These are phyloP conservation scores for Cepaea hortensis DNA, from an alignment of 2,888 invertebrate genomes.

Conservation along the genomic window DNA sequence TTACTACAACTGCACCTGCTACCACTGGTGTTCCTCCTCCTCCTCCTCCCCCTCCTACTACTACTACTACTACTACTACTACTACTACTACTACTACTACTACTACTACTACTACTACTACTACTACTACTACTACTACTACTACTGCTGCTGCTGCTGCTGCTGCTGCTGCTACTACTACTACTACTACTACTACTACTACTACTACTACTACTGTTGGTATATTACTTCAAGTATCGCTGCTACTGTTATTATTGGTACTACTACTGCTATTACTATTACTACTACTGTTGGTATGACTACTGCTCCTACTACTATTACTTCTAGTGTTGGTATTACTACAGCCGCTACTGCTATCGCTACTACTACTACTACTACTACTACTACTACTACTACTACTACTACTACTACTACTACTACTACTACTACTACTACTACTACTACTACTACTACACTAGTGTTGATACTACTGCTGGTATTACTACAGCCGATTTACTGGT, in stretches of 20 bases:
- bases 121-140: slow-evolving; percentile 38
- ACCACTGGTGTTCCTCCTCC: neutral
- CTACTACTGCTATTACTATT: neutral
- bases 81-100: slow-evolving; percentile 38
- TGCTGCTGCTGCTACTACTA: too few species aligned
- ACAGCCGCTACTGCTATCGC: slow-evolving; percentile 15
- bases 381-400: slow-evolving; percentile 31
- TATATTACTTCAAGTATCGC: neutral
- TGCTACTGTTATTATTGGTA: neutral
- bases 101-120: slow-evolving; percentile 38
- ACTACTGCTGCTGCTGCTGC: neutral
- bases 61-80: too few species aligned
- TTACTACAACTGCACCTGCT: neutral
- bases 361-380: neutral
- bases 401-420: slow-evolving; percentile 38
- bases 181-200: neutral
- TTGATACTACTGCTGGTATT: too few species aligned
- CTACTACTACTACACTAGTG: slow-evolving; percentile 27
- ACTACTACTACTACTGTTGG: neutral
- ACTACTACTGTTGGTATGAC: neutral
- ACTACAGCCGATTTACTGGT: slow-evolving; percentile 30
- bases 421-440: slow-evolving; percentile 37
- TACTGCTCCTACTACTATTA: slow-evolving; percentile 13
- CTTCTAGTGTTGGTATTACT: slow-evolving; percentile 14
- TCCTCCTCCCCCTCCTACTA: too few species aligned